phyloP scores from a whole-genome alignment of 2,797 vertebrate species.

The Protosalanx chinensis region DNA sequence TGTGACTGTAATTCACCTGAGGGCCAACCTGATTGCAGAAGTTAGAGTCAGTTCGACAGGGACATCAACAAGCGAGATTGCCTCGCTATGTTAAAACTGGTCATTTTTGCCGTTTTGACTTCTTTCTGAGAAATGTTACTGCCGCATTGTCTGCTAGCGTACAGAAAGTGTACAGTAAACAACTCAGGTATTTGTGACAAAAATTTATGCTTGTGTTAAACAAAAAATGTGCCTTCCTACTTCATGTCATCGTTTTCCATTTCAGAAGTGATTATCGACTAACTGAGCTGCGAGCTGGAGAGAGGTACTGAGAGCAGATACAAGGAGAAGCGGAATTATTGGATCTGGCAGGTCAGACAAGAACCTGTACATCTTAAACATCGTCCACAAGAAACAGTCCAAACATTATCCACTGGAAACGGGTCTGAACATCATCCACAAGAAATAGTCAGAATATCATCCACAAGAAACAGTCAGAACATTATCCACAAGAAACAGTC shows the following conservation, averaged over 20 bases:
- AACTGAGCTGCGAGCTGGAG: conserved; percentile 33
- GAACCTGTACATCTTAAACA: not conserved
- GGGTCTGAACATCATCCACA: too few species aligned
- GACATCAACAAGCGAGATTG: not conserved
- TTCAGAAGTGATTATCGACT: conserved; percentile 50
- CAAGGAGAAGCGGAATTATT: not conserved
- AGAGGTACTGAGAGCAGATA: conserved; percentile 19
- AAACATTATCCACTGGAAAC: too few species aligned
- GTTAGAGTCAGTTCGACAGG: not conserved
- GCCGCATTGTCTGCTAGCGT: too few species aligned
- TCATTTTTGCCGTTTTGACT: not conserved
- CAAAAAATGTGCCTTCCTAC: not conserved
- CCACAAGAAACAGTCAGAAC: too few species aligned
- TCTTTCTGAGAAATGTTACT: too few species aligned
- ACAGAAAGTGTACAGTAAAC: too few species aligned
- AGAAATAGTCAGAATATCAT: too few species aligned
- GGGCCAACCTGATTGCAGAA: not conserved
- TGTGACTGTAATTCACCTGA: not conserved
- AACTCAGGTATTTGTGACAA: too few species aligned
- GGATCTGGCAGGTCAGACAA: too few species aligned
- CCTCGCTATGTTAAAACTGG: not conserved
- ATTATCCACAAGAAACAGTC: too few species aligned
- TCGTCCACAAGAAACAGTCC: too few species aligned
- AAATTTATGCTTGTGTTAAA: too few species aligned
- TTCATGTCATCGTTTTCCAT: conserved; percentile 33